Evolutionary conservation across 2,113 vertebrate genomes (phyloP), one percentile per base, ranked within the genome.

Genomic region (Ptychochromis oligacanthus): DNA sequence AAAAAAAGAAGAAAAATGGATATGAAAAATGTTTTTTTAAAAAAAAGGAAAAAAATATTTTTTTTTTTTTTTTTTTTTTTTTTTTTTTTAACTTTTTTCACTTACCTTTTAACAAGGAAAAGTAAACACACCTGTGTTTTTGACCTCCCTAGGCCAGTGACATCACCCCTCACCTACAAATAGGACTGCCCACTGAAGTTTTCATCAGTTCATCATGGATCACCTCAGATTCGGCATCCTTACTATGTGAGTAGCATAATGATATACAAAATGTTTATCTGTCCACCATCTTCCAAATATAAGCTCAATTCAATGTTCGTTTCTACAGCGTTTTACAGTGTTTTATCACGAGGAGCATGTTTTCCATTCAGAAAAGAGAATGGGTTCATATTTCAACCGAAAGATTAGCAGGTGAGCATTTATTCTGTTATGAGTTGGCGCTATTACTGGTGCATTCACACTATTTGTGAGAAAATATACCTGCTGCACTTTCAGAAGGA

Each of bases 91-190:
- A n/a, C n/a, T 49, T 49, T 0, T n/a, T 17, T 52, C 67, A 52
- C 24, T 52, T 31, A 7, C 6, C 11, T 72, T 72, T 31, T 52
- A 72, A 72, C 67, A 54, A 72, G 28, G 26, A 28, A 72, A 72
- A 72, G 67, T 72, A 72, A 72, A 72, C 67, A 72, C 67, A 54
- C 26, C 67, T 72, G 67, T 54, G 46, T 49, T 13, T 31, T 72
- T 52, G 52, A 52, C 10, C 65, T 72, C 49, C 0, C 43, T 7
- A 72, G 46, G 1, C 18, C 46, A 72, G 0, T 54, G 46, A 20
- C 46, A n/a, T 11, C 26, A 54, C 11, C 46, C 28, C 67, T 31
- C 17, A 72, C 26, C 46, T 72, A 34, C 26, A 72, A 72, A 54
- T 72, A 72, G 20, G 26, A 52, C 4, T 72, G 20, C 54, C 26